Conservation (phyloP, 2,888 invertebrate genomes). For the Cataglyphis albicans region DNA sequence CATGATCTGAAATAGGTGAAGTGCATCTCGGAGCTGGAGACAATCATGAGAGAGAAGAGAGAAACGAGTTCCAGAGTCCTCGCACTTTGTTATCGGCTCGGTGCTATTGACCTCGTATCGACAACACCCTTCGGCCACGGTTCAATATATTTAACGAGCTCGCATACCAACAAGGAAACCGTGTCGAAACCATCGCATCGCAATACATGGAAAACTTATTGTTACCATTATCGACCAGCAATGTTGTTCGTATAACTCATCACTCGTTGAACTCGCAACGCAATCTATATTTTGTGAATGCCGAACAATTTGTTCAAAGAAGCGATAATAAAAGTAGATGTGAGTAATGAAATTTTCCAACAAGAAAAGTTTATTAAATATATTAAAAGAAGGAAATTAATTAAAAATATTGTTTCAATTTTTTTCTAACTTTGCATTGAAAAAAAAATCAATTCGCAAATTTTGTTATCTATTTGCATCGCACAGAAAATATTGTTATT, state of each 20-base stretch:
- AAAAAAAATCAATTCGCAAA: not conserved
- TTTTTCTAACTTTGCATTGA: no score
- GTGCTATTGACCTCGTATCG: constrained; percentile 76
- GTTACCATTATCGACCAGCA: constrained; percentile 57
- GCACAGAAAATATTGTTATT: not conserved
- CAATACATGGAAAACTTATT: constrained; percentile 71
- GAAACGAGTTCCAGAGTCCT: constrained; percentile 56
- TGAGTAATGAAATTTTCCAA: no score
- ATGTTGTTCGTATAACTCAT: constrained; percentile 53
- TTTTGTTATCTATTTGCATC: not conserved
- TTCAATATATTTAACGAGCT: constrained; percentile 75
- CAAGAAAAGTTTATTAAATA: no score
- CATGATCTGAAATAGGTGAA: constrained; percentile 63
- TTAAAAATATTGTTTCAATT: no score
- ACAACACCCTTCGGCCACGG: constrained; percentile 59
- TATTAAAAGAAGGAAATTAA: no score
- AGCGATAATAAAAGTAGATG: constrained; percentile 33
- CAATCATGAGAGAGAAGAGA: constrained; percentile 31
- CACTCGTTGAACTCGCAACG: constrained; percentile 36
- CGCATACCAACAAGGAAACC: constrained; percentile 68
- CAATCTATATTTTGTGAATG: constrained; percentile 23
- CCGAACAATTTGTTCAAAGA: not conserved
- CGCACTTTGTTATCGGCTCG: constrained; percentile 69
- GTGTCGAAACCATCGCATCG: constrained; percentile 70
- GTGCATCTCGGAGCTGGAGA: constrained; percentile 46